phyloP scores from a whole-genome alignment of 1,140 invertebrate species.

The Rhynchophorus ferrugineus region DNA sequence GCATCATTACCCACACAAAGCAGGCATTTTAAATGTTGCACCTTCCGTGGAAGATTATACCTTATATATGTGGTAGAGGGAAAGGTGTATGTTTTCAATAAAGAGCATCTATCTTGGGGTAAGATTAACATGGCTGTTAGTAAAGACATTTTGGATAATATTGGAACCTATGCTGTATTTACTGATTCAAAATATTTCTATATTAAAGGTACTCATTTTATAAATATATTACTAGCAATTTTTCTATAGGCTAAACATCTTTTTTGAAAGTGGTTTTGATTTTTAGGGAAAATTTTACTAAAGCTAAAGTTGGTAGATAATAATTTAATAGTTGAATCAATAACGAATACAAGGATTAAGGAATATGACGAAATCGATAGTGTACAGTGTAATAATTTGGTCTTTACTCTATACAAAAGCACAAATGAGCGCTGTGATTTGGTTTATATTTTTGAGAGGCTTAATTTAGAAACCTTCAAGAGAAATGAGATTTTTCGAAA shows the following conservation, averaged over 20 bases:
- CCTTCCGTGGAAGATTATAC: slow-evolving; percentile 25
- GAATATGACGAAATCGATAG: slow-evolving; percentile 23
- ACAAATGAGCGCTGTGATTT: slow-evolving; percentile 1
- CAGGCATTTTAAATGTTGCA: slow-evolving; percentile 31
- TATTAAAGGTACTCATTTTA: slow-evolving; percentile 27
- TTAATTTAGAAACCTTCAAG: slow-evolving; percentile 18
- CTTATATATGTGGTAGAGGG: slow-evolving; percentile 25
- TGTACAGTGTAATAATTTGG: slow-evolving; percentile 24
- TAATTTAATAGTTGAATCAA: slow-evolving; percentile 11
- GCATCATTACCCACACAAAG: slow-evolving; percentile 21
- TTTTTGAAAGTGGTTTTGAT: too few species aligned
- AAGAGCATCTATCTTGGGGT: slow-evolving; percentile 5
- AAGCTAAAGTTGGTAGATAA: slow-evolving; percentile 16
- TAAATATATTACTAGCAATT: neutral
- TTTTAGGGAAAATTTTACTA: slow-evolving; percentile 28
- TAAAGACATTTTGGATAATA: slow-evolving; percentile 5
- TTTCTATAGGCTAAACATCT: too few species aligned
- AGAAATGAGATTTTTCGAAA: too few species aligned
- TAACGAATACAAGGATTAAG: slow-evolving; percentile 4
- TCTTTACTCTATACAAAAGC: slow-evolving; percentile 30
- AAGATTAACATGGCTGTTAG: slow-evolving; percentile 16
- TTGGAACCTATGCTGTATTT: slow-evolving; percentile 25
- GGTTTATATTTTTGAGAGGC: slow-evolving; percentile 17
- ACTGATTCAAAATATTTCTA: slow-evolving; percentile 26
- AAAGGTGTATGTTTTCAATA: slow-evolving; percentile 26